phyloP scores from a whole-genome alignment of 2,888 invertebrate genomes.

The Baccha elongata region DNA sequence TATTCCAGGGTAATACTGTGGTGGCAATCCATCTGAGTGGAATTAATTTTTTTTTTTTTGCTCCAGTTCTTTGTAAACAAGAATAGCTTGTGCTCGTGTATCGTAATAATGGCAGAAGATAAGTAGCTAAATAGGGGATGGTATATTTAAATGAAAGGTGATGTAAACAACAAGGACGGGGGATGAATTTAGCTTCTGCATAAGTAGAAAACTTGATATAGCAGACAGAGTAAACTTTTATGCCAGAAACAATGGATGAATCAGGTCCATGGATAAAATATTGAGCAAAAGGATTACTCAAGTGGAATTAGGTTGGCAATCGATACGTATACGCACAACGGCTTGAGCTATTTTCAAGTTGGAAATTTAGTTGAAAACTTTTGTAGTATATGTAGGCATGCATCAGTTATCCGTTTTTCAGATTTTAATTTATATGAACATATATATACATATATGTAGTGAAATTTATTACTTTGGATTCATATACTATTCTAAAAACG shows the following conservation, averaged over 20 bases:
- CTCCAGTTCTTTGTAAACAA: slow-evolving; percentile 34
- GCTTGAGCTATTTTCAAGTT: slow-evolving; percentile 1
- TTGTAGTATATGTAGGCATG: no score
- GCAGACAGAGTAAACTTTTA: slow-evolving; percentile 7
- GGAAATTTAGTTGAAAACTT: not conserved
- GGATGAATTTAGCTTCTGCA: not conserved
- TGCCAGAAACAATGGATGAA: slow-evolving; percentile 41
- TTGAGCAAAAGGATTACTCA: slow-evolving; percentile 41
- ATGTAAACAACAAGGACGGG: not conserved
- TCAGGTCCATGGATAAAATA: slow-evolving; percentile 43
- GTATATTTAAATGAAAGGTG: not conserved
- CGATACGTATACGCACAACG: not conserved
- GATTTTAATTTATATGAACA: not conserved
- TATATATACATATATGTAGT: no score
- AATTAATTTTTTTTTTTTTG: slow-evolving; percentile 47
- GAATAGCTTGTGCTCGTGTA: slow-evolving; percentile 58
- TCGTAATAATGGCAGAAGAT: slow-evolving; percentile 53
- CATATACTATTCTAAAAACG: no score
- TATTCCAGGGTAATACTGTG: slow-evolving; percentile 13
- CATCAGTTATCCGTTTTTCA: no score
- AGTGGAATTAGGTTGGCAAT: slow-evolving; percentile 28
- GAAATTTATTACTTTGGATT: no score
- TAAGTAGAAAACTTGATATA: slow-evolving; percentile 26
- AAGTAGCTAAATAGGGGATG: slow-evolving; percentile 39
- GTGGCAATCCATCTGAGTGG: slow-evolving; percentile 61